Evolutionary conservation across 2,888 invertebrate genomes (phyloP), one percentile per base, ranked within the genome.

Genomic region (Watsonalla binaria): DNA sequence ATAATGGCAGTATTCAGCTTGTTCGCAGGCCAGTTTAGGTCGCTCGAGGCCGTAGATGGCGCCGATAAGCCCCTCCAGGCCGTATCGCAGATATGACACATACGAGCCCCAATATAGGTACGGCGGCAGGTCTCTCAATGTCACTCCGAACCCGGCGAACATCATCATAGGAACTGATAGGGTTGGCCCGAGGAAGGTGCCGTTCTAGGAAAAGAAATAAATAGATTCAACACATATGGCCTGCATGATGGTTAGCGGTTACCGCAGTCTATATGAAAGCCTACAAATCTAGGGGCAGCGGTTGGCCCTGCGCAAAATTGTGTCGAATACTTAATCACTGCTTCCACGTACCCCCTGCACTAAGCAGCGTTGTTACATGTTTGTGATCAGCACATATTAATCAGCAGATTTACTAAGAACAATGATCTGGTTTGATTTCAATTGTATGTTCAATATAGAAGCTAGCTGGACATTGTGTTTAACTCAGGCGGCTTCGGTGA

Each of bases 71-170:
- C 98, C 98, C 81, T 98, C 98, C 51, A 98, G 92, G 0, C 97
- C 97, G 77, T 98, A 99, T 52, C 98, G 92, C 52, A 98, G 90
- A 79, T 97, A 98, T 6, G 98, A 98, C 58, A 97, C 91, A 78
- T 98, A 96, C 45, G 96, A 96, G 0, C 98, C 95, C 98, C 98
- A 98, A 74, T 95, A 93, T 5, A 99, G 88, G 80, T 97, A 97
- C 0, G 80, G 70, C 0, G 98, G 98, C 55, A 98, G 92, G 77
- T 98, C 98, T 0, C 94, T 92, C 39, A 98, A 90, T 1, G 96
- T 95, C 6, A 98, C 98, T 14, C 98, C 98, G 82, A 98, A 98
- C 0, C 98, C 98, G 53, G 98, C 97, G 80, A 98, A 98, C 95
- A 98, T 96, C 95, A 99, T 96, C 92, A 98, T 95, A 0, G 98